Conservation (phyloP, 2,888 invertebrate species). For the Augochlorella aurata region DNA sequence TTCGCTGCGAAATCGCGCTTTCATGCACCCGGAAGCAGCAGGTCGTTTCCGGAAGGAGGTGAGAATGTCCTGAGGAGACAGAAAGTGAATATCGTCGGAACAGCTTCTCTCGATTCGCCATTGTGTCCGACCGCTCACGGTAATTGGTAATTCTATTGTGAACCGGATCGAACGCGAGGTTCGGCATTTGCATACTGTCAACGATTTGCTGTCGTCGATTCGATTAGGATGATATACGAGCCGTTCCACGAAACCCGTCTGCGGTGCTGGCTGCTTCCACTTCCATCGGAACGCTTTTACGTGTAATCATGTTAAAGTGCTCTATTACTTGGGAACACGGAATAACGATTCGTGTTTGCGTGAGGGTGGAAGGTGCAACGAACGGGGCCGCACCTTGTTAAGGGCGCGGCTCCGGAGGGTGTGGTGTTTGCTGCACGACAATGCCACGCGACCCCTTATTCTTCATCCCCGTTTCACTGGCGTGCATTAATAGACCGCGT, state of each 20-base stretch:
- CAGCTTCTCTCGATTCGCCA: not conserved
- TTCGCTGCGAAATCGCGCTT: slow-evolving; percentile 62
- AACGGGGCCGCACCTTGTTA: slow-evolving; percentile 60
- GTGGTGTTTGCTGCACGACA: slow-evolving; percentile 64
- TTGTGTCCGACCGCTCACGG: not conserved
- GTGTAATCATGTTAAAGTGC: slow-evolving; percentile 62
- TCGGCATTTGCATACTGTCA: slow-evolving; percentile 8
- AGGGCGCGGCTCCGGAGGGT: slow-evolving; percentile 73
- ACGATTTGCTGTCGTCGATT: slow-evolving; percentile 1
- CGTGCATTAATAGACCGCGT: slow-evolving; percentile 24
- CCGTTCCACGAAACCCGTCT: slow-evolving; percentile 58
- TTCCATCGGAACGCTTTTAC: slow-evolving; percentile 48
- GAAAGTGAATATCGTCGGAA: not conserved
- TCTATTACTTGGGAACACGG: slow-evolving; percentile 59
- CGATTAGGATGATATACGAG: slow-evolving; percentile 60
- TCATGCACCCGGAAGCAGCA: slow-evolving; percentile 52
- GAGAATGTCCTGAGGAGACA: slow-evolving; percentile 33
- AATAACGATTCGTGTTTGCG: slow-evolving; percentile 65
- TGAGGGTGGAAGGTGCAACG: slow-evolving; percentile 71
- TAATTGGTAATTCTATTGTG: slow-evolving; percentile 31
- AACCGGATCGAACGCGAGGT: slow-evolving; percentile 5
- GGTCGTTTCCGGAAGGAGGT: slow-evolving; percentile 60
- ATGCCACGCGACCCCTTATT: slow-evolving; percentile 60
- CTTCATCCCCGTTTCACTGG: slow-evolving; percentile 50
- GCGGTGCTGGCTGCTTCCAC: slow-evolving; percentile 33